phyloP scores from a whole-genome alignment of 2,888 invertebrate genomes.

The Endomychus coccineus region DNA sequence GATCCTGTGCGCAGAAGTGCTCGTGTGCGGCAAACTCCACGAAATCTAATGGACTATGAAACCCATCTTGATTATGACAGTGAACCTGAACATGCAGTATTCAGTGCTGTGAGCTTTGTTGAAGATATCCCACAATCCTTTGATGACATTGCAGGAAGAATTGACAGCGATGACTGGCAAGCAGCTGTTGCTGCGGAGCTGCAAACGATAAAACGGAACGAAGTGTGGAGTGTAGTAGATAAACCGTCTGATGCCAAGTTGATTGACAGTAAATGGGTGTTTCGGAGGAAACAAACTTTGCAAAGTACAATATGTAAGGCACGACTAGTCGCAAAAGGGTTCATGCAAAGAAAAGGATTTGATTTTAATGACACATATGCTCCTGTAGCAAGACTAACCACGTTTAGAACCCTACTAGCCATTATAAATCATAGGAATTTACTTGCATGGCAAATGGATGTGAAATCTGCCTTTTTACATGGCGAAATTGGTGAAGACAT shows the following conservation, averaged over 20 bases:
- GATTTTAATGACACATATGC: slow-evolving; percentile 29
- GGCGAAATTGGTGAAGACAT: slow-evolving; percentile 26
- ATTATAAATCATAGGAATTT: slow-evolving; percentile 19
- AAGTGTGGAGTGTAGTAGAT: slow-evolving; percentile 20
- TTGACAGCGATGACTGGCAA: slow-evolving; percentile 16
- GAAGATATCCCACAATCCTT: slow-evolving; percentile 13
- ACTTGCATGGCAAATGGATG: slow-evolving; percentile 24
- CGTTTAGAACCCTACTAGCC: slow-evolving; percentile 21
- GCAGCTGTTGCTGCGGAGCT: slow-evolving; percentile 23
- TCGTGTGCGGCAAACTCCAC: slow-evolving; percentile 4
- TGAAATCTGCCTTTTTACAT: slow-evolving; percentile 30
- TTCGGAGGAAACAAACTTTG: slow-evolving; percentile 22
- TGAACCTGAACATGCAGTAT: slow-evolving; percentile 6
- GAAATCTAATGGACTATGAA: slow-evolving; percentile 12
- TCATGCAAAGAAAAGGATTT: slow-evolving; percentile 20
- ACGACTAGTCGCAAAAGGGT: slow-evolving; percentile 26
- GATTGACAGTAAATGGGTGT: slow-evolving; percentile 22
- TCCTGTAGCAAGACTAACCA: slow-evolving; percentile 26
- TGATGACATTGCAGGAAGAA: slow-evolving; percentile 10
- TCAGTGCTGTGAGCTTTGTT: slow-evolving; percentile 13
- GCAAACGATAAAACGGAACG: slow-evolving; percentile 18
- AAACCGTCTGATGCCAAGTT: slow-evolving; percentile 17
- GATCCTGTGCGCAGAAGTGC: slow-evolving; percentile 5
- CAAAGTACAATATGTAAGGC: slow-evolving; percentile 28
- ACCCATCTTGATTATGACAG: slow-evolving; percentile 6